Base-by-base conservation (phyloP, 2,797 vertebrate species). In the Siniperca undulata region DNA sequence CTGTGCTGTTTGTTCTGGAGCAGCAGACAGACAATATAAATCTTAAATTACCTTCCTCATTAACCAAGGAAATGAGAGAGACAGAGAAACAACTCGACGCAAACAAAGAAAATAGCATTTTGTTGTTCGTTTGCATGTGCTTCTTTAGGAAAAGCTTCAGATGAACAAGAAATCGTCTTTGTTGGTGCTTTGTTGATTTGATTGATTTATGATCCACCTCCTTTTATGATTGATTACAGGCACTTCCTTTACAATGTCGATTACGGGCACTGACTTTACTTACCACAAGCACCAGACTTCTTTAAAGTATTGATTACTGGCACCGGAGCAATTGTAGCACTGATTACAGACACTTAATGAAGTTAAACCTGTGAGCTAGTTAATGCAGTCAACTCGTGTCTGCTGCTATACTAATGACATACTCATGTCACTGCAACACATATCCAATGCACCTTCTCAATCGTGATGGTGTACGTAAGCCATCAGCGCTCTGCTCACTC, bases 1-100 rank as follows among this genome's bases (percentile, higher is more conserved):
- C 59, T n/a, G 52, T 0, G 16, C 68, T 69, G 77, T 84, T 89
- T 84, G 82, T 85, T 85, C 46, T 69, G 73, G 22, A 77, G 70
- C 74, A 27, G 74, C 78, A 70, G 78, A 84, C 70, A 50, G 46
- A 84, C 72, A 70, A 50, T 66, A 61, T 73, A 52, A 78, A 46
- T 61, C 59, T 75, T 5, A 38, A 84, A 76, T 75, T 67, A 82
- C 55, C 46, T 20, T 80, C 70, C 53, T 86, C 74, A 62, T 84
- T 78, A 81, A 81, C 22, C 3, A 17, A 34, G 27, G 74, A 50
- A 78, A 68, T 14, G 64, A 66, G 42, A 68, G 40, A 44, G 12
- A 38, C n/a, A 24, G 66, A 64, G 27, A 60, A 62, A 53, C 20
- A 42, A 42, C 48, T 60, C 5, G 30, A 62, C 4, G 27, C 62